Evolutionary conservation across 2,797 vertebrate genomes (phyloP).

Genomic region (Vireo griseus): DNA sequence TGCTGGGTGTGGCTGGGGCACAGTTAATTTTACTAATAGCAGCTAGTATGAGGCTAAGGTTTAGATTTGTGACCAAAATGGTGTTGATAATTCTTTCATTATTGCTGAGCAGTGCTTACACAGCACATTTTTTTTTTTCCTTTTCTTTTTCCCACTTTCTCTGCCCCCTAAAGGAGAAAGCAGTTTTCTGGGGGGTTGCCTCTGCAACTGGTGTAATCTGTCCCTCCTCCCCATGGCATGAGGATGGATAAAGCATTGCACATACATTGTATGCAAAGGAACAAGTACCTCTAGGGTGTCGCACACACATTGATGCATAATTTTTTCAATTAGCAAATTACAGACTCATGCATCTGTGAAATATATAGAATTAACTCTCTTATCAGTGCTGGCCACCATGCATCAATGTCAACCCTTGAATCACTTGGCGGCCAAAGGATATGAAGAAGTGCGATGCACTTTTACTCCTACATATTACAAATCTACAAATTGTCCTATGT

Average conservation of each 20-base stretch:
- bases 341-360: not conserved
- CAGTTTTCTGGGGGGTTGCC: not conserved
- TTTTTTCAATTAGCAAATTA: not conserved
- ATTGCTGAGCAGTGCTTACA: not conserved
- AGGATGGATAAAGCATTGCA: not conserved
- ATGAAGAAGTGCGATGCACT: not conserved
- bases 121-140: not conserved
- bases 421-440: not conserved
- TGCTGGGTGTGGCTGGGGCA: not conserved
- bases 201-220: not conserved
- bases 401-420: rapidly evolving
- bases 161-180: not conserved
- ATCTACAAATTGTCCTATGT: not conserved
- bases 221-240: not conserved
- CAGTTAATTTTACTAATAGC: not conserved
- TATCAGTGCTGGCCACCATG: not conserved
- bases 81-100: not conserved
- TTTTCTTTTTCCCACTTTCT: not conserved
- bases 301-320: rapidly evolving
- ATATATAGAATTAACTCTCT: not conserved
- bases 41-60: not conserved
- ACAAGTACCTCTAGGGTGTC: not conserved
- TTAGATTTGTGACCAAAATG: not conserved
- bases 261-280: rapidly evolving
- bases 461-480: not conserved